phyloP scores from a whole-genome alignment of 1,140 invertebrate species.

The Pogonognathellus flavescens region DNA sequence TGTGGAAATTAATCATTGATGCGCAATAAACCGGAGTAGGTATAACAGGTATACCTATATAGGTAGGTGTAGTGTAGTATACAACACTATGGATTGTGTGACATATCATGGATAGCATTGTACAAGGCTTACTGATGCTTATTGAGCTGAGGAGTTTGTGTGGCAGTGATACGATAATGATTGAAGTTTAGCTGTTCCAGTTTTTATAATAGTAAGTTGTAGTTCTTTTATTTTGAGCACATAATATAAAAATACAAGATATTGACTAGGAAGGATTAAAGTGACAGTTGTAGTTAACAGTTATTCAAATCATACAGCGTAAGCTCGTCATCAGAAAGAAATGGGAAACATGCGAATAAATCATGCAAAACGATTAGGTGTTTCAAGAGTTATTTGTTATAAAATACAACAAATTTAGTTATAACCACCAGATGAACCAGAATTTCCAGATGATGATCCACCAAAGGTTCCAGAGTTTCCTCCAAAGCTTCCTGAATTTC shows the following conservation, averaged over 20 bases:
- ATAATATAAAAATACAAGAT: not conserved
- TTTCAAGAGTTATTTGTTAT: not conserved
- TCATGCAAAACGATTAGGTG: not conserved
- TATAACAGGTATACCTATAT: too few species aligned
- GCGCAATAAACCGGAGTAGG: too few species aligned
- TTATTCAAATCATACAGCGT: not conserved
- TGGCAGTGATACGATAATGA: too few species aligned
- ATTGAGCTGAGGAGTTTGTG: too few species aligned
- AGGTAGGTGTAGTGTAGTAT: too few species aligned
- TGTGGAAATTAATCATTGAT: too few species aligned
- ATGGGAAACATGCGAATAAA: not conserved
- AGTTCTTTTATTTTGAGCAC: slow-evolving; percentile 5
- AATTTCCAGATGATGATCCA: not conserved
- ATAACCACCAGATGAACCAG: not conserved
- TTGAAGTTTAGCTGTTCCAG: too few species aligned
- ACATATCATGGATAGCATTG: too few species aligned
- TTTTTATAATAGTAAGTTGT: not conserved
- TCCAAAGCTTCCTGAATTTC: not conserved
- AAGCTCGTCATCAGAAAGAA: slow-evolving; percentile 7
- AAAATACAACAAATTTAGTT: not conserved
- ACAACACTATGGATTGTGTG: too few species aligned
- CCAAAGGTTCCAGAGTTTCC: not conserved
- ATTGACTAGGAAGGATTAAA: slow-evolving; percentile 20
- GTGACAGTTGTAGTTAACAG: not conserved
- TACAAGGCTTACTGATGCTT: too few species aligned